These are phyloP conservation scores for Pollachius pollachius DNA, from an alignment of 2,113 vertebrate genomes.

Conservation along the genomic window DNA sequence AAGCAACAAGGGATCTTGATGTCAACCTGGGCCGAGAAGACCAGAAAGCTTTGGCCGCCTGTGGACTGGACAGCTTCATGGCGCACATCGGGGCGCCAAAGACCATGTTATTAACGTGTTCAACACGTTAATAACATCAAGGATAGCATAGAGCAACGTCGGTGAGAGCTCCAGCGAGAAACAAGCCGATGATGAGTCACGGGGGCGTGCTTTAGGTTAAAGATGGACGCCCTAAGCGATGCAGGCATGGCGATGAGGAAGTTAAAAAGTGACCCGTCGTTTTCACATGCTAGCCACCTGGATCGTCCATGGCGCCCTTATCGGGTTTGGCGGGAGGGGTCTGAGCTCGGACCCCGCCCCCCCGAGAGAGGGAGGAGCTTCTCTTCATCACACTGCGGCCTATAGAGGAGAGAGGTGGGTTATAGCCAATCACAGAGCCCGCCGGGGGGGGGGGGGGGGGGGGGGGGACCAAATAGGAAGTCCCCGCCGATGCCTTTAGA, in stretches of 20 bases:
- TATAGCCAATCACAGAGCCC: conserved; percentile 40
- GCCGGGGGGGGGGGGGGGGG: conserved; percentile 12
- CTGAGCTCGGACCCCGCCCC: conserved; percentile 75
- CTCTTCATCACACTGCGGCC: conserved; percentile 81
- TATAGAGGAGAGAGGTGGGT: conserved; percentile 72
- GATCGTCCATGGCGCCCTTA: conserved; percentile 79
- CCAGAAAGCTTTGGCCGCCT: too few relatives aligned
- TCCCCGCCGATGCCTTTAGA: conserved; percentile 29
- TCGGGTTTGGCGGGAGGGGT: conserved; percentile 72
- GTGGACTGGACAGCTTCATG: too few relatives aligned
- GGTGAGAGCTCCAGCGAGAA: conserved; percentile 19
- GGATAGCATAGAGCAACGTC: neutral
- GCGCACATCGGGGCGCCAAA: too few relatives aligned
- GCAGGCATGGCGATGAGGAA: conserved; percentile 18
- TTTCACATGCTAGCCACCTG: conserved; percentile 78
- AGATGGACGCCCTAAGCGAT: conserved; percentile 17
- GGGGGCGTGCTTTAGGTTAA: conserved; percentile 51
- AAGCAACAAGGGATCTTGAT: too few relatives aligned
- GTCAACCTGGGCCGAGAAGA: too few relatives aligned
- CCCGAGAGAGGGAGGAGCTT: conserved; percentile 85
- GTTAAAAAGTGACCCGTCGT: conserved; percentile 22
- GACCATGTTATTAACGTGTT: too few relatives aligned
- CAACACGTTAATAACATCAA: neutral
- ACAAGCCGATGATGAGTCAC: conserved; percentile 23
- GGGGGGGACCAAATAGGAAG: conserved; percentile 37